These are phyloP conservation scores for Paraescarpia echinospica DNA, from an alignment of 1,140 invertebrate genomes.

Conservation along the genomic window DNA sequence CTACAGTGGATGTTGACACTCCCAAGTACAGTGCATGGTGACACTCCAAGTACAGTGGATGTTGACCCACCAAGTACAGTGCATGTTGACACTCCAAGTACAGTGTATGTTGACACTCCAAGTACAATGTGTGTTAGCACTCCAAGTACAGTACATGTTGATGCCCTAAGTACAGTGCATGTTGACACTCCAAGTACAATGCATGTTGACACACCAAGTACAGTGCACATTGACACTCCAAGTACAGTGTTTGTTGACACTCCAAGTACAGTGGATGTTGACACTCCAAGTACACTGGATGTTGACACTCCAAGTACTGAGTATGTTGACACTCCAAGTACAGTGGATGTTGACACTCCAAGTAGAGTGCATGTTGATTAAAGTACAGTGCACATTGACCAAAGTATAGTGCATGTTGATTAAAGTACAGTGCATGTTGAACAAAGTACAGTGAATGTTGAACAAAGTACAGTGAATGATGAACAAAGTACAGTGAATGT, in stretches of 20 bases:
- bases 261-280: not conserved
- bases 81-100: not conserved
- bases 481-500: not conserved
- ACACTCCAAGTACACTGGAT: not conserved
- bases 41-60: slow-evolving; percentile 17
- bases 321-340: not conserved
- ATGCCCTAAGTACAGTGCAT: not conserved
- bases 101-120: not conserved
- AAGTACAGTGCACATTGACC: not conserved
- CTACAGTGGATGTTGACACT: not conserved
- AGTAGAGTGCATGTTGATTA: not conserved
- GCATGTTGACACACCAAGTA: not conserved
- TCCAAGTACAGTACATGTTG: too few species aligned
- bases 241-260: not conserved
- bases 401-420: not conserved
- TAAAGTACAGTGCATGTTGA: not conserved
- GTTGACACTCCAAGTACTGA: not conserved
- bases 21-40: not conserved
- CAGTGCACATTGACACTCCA: not conserved
- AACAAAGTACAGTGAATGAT: not conserved
- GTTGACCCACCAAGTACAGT: slow-evolving; percentile 6
- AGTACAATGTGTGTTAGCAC: not conserved
- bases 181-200: not conserved
- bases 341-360: not conserved
- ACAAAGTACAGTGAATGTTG: not conserved